Evolutionary conservation across 1,140 invertebrate genomes (phyloP), one percentile per base, ranked within the genome.

Genomic region (Lasaia peninsularis): DNA sequence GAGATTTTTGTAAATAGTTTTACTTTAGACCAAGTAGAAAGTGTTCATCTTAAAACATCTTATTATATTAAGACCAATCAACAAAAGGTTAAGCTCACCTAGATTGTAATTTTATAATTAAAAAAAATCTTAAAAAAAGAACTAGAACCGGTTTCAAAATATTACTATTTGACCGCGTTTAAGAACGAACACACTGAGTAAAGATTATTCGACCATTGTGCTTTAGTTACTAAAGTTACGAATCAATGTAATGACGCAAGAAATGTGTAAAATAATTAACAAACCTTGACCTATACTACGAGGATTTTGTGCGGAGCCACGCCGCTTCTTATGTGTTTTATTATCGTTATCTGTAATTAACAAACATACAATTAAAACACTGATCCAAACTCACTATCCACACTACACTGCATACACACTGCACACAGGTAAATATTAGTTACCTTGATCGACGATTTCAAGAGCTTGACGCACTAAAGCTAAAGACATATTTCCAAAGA

Each of bases 401-500:
- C 12, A 24, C 32, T 18, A 28, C 11, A 16, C 10, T n/a, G n/a
- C n/a, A n/a, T n/a, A n/a, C n/a, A n/a, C n/a, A n/a, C n/a, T n/a
- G n/a, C n/a, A n/a, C n/a, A n/a, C 7, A 34, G 9, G 33, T 14
- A 2, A 37, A 11, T 52, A n/a, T 56, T 53, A 69, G 80, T 82
- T 83, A 70, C 88, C 80, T 59, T 69, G 76, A 69, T 90, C 86
- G 33, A 91, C 86, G 55, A 90, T 72, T 76, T 80, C 80, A 60
- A 90, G 76, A 55, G 80, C 86, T 65, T 90, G 80, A 58, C 81
- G 74, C 9, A 91, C 77, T 77, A 90, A 70, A 32, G 87, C 81
- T 66, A 87, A 82, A 80, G 87, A 89, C 87, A 90, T 84, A 79
- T 60, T 67, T 63, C 53, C 50, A 20, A 51, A 44, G 31, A 55